These are phyloP conservation scores for Hemaris fuciformis DNA, from an alignment of 2,888 invertebrate species.

Conservation along the genomic window DNA sequence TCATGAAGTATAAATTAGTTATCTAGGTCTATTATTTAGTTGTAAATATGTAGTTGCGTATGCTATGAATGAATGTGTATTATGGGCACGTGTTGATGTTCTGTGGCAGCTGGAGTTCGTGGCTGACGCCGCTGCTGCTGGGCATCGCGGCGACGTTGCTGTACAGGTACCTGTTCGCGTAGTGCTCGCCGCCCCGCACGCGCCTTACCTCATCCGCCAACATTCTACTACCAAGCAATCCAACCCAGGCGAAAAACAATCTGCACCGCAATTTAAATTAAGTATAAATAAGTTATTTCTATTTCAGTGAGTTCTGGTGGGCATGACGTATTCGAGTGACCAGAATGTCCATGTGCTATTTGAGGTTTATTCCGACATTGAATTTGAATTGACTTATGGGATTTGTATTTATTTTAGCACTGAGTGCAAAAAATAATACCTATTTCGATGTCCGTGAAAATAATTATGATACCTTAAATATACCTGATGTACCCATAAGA, in stretches of 20 bases:
- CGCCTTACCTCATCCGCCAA: background rate
- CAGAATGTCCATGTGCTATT: no score
- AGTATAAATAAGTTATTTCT: no score
- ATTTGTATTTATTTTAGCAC: background rate
- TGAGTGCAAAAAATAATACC: background rate
- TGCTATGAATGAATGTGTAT: background rate
- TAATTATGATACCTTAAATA: background rate
- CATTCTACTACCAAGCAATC: background rate
- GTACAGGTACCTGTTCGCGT: constrained; percentile 85
- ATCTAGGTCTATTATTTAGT: background rate
- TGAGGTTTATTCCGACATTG: background rate
- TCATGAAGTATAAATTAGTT: no score
- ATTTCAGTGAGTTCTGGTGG: no score
- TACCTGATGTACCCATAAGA: background rate
- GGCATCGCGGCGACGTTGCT: constrained; percentile 85
- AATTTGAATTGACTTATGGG: background rate
- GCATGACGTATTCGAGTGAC: no score
- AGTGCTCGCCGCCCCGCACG: constrained; percentile 39
- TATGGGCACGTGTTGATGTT: constrained; percentile 28
- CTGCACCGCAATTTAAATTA: no score
- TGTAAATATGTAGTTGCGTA: background rate
- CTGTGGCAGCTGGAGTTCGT: constrained; percentile 78
- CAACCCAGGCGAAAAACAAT: background rate
- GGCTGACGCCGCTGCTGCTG: constrained; percentile 85
- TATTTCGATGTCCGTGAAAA: background rate